phyloP scores from a whole-genome alignment of 2,888 invertebrate species.

The Graphium colonna region DNA sequence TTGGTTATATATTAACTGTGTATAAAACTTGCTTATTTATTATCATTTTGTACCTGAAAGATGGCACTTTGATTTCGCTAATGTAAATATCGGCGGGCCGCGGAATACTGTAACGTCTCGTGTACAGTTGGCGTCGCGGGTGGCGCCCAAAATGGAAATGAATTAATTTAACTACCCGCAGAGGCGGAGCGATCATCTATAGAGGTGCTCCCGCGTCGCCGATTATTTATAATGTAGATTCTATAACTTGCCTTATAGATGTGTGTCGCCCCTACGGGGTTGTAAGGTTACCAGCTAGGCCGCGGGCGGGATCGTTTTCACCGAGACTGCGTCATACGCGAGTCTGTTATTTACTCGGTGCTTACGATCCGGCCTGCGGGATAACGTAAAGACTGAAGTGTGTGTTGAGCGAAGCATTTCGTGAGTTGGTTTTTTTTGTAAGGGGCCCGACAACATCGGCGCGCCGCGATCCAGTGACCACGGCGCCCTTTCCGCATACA shows the following conservation, averaged over 20 bases:
- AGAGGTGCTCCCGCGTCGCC: constrained; percentile 10
- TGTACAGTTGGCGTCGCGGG: constrained; percentile 8
- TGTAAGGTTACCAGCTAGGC: constrained; percentile 39
- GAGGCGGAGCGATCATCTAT: background rate
- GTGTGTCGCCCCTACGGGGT: constrained; percentile 38
- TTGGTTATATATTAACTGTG: constrained; percentile 1
- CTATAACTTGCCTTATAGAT: constrained; percentile 60
- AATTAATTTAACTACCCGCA: background rate
- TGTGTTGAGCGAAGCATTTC: background rate
- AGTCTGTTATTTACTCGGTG: background rate
- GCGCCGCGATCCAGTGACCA: constrained; percentile 8
- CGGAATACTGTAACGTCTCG: constrained; percentile 4
- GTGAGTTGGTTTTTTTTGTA: constrained; percentile 16
- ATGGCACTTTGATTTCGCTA: constrained; percentile 36
- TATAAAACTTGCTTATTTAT: constrained; percentile 25
- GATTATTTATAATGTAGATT: constrained; percentile 35
- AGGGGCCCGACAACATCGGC: constrained; percentile 6
- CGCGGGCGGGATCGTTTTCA: constrained; percentile 14
- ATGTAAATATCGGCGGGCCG: constrained; percentile 30
- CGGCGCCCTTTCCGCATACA: constrained; percentile 31
- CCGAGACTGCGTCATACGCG: background rate
- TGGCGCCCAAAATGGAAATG: constrained; percentile 14
- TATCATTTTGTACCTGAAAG: constrained; percentile 38
- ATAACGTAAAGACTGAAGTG: background rate
- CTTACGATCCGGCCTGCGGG: background rate